Evolutionary conservation across 2,888 invertebrate species (phyloP).

Genomic region (Spodoptera littoralis): DNA sequence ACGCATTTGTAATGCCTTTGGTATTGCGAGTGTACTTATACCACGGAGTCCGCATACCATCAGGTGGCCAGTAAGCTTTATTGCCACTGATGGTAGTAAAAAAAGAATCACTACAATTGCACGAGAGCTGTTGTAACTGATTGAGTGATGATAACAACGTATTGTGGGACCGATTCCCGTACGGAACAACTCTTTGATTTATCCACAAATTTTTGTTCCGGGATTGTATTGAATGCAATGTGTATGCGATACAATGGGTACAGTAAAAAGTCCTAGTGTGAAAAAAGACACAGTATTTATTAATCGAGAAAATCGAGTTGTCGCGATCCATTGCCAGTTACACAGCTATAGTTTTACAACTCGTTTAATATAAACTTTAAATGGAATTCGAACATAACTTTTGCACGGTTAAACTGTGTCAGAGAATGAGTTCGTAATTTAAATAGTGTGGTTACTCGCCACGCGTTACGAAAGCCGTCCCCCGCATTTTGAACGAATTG

Average conservation of each 20-base stretch:
- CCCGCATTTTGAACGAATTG: slow-evolving; percentile 51
- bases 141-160: background rate
- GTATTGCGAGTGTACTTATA: too few species aligned
- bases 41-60: too few species aligned
- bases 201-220: too few species aligned
- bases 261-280: too few species aligned
- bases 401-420: slow-evolving; percentile 31
- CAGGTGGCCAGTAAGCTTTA: too few species aligned
- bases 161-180: too few species aligned
- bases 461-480: slow-evolving; percentile 19
- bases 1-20: too few species aligned
- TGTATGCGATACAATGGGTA: too few species aligned
- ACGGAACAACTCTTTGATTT: too few species aligned
- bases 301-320: slow-evolving; percentile 16
- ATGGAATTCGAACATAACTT: slow-evolving; percentile 23
- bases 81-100: too few species aligned
- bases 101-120: too few species aligned
- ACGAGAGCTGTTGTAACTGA: slow-evolving; percentile 9
- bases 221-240: too few species aligned
- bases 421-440: slow-evolving; percentile 18
- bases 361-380: slow-evolving; percentile 26
- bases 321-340: slow-evolving; percentile 10
- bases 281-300: slow-evolving; percentile 1
- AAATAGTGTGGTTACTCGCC: slow-evolving; percentile 8
- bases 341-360: slow-evolving; percentile 11